These are phyloP conservation scores for Aurelia sp. DNA, from an alignment of 30 jellyfish, hydroid and myxozoan species.

Conservation along the genomic window DNA sequence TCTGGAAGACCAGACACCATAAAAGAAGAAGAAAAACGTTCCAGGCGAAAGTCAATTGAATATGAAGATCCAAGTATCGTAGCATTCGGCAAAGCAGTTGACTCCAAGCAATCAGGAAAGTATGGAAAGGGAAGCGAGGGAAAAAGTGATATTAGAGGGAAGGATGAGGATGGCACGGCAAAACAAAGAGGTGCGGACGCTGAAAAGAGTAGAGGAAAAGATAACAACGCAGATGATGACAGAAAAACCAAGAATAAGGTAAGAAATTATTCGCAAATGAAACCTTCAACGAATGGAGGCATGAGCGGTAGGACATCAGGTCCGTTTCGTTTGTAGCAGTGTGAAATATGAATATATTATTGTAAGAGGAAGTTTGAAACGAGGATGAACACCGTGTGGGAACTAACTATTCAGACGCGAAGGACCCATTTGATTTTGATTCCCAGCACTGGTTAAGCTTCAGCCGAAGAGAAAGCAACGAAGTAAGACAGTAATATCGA, in stretches of 20 bases:
- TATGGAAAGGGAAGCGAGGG: not conserved
- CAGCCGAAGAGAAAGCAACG: too few species aligned
- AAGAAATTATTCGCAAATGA: not conserved
- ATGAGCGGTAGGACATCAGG: too few species aligned
- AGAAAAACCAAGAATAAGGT: conserved; percentile 54
- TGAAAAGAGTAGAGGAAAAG: conserved; percentile 28
- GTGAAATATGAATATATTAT: too few species aligned
- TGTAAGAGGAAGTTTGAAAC: too few species aligned
- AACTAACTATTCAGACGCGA: too few species aligned
- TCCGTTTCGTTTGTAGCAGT: too few species aligned
- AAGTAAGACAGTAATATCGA: too few species aligned
- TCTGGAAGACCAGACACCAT: conserved; percentile 32
- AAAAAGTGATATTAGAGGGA: conserved; percentile 1
- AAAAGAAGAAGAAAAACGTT: conserved; percentile 45
- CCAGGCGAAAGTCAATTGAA: conserved; percentile 61
- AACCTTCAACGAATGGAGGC: not conserved
- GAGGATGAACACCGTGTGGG: too few species aligned
- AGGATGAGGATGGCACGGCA: conserved; percentile 3
- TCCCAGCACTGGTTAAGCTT: too few species aligned
- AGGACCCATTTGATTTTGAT: too few species aligned
- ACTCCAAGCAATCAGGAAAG: conserved; percentile 15
- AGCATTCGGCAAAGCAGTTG: conserved; percentile 56
- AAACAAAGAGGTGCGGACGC: conserved; percentile 33
- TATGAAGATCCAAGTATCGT: conserved; percentile 80
- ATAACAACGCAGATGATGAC: conserved; percentile 44